These are phyloP conservation scores for Toxonevra muliebris DNA, from an alignment of 2,888 invertebrate species.

Conservation along the genomic window DNA sequence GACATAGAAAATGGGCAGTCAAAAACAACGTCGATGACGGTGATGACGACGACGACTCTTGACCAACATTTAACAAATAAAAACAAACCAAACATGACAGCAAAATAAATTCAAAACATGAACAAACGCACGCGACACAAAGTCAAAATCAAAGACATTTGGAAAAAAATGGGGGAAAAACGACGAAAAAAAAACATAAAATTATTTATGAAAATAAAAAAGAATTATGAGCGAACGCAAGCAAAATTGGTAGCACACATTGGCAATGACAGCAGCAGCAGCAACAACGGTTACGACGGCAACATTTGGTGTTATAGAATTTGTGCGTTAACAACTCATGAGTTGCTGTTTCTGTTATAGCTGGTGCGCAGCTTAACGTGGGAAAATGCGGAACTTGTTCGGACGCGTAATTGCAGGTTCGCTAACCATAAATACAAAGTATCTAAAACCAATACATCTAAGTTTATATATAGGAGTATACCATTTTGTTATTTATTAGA, in stretches of 20 bases:
- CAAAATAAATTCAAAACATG: background rate
- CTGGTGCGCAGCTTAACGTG: conserved; percentile 38
- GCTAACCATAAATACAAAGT: no score
- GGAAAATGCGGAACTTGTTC: conserved; percentile 46
- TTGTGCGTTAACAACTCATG: background rate
- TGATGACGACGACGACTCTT: background rate
- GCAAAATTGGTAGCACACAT: background rate
- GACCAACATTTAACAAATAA: no score
- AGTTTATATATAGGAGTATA: no score
- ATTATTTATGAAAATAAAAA: background rate
- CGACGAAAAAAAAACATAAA: background rate
- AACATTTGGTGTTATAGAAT: conserved; percentile 28
- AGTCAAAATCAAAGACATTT: conserved; percentile 1
- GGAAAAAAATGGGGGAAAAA: background rate
- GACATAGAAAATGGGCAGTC: background rate
- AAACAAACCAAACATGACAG: no score
- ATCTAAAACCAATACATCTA: no score
- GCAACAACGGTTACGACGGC: background rate
- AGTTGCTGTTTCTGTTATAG: background rate
- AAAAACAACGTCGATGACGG: background rate
- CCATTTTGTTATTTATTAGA: no score
- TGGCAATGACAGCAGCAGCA: background rate
- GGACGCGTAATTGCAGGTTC: background rate
- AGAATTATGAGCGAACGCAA: background rate
- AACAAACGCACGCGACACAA: conserved; percentile 20